A percentile compares a stretch with the other conserved stretches of the same genome.
Conservation (phyloP, 2,113 vertebrate genomes). For the Spheniscus mendiculus region DNA sequence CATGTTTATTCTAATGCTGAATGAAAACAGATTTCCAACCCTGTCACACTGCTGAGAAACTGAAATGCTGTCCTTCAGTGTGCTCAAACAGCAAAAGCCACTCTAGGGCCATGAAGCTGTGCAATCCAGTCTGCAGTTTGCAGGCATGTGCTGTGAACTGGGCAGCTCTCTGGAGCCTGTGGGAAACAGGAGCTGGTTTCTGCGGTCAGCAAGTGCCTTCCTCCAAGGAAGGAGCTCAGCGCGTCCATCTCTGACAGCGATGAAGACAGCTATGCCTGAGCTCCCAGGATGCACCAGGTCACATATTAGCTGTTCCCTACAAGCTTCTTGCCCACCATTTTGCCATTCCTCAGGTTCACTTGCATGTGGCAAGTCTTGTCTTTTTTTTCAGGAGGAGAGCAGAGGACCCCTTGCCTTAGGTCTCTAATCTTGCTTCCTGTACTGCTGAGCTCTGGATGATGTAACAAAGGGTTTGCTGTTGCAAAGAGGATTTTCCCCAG, state of each 20-base stretch:
- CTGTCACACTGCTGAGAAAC: not conserved
- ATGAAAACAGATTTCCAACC: not conserved
- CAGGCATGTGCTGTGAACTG: fast-evolving
- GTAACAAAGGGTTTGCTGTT: not conserved
- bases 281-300: not conserved
- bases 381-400: not conserved
- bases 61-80: fast-evolving
- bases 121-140: not conserved
- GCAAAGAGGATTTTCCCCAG: not conserved
- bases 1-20: not conserved
- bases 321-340: not conserved
- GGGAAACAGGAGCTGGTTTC: not conserved
- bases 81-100: not conserved
- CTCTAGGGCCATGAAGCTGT: too few species aligned
- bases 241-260: fast-evolving
- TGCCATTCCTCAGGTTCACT: not conserved
- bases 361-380: fast-evolving
- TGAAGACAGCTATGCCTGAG: not conserved
- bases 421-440: not conserved
- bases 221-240: not conserved
- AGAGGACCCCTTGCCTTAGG: not conserved
- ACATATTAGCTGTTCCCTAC: not conserved
- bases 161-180: not conserved
- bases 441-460: not conserved
- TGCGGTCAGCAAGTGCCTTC: not conserved